Percentiles rank a stretch among this genome's conserved stretches.
Evolutionary conservation across 2,113 vertebrate species (phyloP).

Genomic region (Electrona antarctica): DNA sequence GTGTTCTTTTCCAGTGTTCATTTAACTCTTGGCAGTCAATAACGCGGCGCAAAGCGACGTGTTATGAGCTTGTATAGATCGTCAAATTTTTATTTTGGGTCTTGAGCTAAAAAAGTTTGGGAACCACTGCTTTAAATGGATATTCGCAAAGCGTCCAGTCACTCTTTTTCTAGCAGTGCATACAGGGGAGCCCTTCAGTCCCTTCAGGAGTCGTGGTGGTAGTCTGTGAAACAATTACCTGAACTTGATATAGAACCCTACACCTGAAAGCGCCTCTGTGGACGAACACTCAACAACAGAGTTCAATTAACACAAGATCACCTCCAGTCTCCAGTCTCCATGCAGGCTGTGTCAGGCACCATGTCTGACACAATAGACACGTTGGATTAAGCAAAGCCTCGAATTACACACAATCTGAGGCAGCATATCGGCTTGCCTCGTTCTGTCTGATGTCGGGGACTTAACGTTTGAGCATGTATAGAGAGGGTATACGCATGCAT

Average conservation of each 20-base stretch:
- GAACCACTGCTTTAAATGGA: too few relatives aligned
- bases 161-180: not conserved
- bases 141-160: too few relatives aligned
- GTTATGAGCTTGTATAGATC: too few relatives aligned
- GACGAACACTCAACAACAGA: slow-evolving; percentile 45
- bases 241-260: slow-evolving; percentile 63
- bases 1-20: slow-evolving; percentile 1
- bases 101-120: too few relatives aligned
- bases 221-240: slow-evolving; percentile 60
- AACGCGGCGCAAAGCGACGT: too few relatives aligned
- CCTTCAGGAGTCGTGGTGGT: not conserved
- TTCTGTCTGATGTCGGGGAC: slow-evolving; percentile 5
- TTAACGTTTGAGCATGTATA: not conserved
- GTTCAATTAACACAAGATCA: slow-evolving; percentile 61
- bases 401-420: slow-evolving; percentile 30
- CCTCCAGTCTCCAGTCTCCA: slow-evolving; percentile 22
- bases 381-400: slow-evolving; percentile 45
- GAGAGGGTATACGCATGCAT: too few relatives aligned
- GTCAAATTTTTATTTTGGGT: too few relatives aligned
- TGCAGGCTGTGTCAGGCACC: slow-evolving; percentile 10
- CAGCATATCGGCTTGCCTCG: slow-evolving; percentile 26
- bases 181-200: not conserved
- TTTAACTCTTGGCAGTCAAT: too few relatives aligned
- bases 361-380: slow-evolving; percentile 21
- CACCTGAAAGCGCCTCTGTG: slow-evolving; percentile 44